A percentile compares a stretch with the other conserved stretches of the same genome.
Conservation (phyloP, 1,140 invertebrate species). For the Philopotamus ludificatus region DNA sequence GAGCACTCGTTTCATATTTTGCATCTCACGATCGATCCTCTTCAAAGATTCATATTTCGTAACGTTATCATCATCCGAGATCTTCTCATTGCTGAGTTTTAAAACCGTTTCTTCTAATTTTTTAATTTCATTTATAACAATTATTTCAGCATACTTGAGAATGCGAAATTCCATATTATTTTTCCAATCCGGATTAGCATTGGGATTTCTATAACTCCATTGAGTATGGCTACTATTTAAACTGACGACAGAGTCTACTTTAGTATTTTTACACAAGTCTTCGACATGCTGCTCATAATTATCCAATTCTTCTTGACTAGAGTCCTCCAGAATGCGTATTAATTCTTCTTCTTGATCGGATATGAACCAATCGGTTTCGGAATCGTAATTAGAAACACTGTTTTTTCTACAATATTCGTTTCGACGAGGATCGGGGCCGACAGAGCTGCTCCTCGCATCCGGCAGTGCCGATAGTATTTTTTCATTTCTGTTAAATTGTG, state of each 20-base stretch:
- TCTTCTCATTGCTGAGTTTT: conserved; percentile 43
- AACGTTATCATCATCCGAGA: conserved; percentile 45
- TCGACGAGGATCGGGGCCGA: conserved; percentile 24
- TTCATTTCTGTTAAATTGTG: background rate
- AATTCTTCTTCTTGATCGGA: conserved; percentile 82
- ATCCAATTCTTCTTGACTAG: conserved; percentile 48
- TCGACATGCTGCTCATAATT: conserved; percentile 44
- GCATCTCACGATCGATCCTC: conserved; percentile 41
- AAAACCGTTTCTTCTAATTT: conserved; percentile 49
- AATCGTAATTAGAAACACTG: conserved; percentile 54
- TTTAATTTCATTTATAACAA: conserved; percentile 51
- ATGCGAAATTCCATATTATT: conserved; percentile 55
- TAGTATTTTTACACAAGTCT: conserved; percentile 29
- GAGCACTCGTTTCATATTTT: conserved; percentile 48
- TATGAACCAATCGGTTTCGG: conserved; percentile 73
- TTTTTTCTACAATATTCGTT: conserved; percentile 29
- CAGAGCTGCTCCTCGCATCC: conserved; percentile 27
- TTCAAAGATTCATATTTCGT: conserved; percentile 44
- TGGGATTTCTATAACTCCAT: conserved; percentile 35
- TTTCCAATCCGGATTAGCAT: conserved; percentile 23
- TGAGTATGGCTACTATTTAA: conserved; percentile 39
- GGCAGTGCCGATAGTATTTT: conserved; percentile 7
- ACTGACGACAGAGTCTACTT: conserved; percentile 32
- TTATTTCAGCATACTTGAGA: conserved; percentile 53
- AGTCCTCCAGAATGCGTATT: conserved; percentile 60